A percentile compares a stretch with the other conserved stretches of the same genome.
These are phyloP conservation scores for Litocranius walleri DNA, from an alignment of 2,113 vertebrate species.

Conservation along the genomic window DNA sequence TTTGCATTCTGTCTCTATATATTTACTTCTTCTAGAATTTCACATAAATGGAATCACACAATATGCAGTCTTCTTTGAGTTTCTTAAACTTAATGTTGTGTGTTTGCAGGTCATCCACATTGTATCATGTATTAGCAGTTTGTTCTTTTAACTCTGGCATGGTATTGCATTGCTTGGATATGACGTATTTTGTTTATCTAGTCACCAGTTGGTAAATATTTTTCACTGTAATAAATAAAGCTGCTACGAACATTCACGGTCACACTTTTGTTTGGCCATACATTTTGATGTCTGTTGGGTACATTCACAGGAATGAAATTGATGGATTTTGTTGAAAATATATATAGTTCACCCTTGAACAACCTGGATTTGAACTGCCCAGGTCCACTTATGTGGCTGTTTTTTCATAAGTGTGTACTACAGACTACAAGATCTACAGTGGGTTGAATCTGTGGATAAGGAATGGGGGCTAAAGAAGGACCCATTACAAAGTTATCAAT, in stretches of 20 bases:
- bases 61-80: not conserved
- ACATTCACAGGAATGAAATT: not conserved
- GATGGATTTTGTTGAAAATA: not conserved
- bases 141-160: not conserved
- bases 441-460: not conserved
- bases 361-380: not conserved
- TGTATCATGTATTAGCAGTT: not conserved
- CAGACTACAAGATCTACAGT: not conserved
- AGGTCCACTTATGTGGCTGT: not conserved
- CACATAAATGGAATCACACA: not conserved
- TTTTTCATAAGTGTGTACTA: not conserved
- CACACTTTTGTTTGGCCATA: not conserved
- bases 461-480: not conserved
- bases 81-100: not conserved
- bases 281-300: not conserved
- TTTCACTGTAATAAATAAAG: not conserved
- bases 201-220: not conserved
- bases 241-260: not conserved
- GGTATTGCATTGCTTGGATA: not conserved
- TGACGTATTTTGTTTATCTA: not conserved
- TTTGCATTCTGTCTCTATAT: not conserved
- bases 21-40: conserved; percentile 11
- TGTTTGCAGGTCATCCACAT: not conserved
- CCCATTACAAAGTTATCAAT: no score
- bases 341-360: not conserved